Evolutionary conservation across 2,888 invertebrate genomes (phyloP), one percentile per base, ranked within the genome.

Genomic region (Rhagophthalmus giganteus): DNA sequence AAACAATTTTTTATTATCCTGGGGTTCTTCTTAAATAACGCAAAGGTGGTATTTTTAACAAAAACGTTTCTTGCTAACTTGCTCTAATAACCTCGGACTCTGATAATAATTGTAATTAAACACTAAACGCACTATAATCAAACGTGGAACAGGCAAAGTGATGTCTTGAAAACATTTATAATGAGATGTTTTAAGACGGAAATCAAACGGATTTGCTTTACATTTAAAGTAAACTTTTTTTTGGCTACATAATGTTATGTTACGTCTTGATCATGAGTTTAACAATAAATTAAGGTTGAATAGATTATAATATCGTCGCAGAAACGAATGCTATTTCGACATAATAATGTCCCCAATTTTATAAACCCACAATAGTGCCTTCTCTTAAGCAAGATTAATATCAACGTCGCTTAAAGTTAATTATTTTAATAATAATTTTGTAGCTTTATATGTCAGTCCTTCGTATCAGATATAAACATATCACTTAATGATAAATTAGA

Each of bases 401-500:
- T 14, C 39, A 13, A 16, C 39, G 10, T 39, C 39, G 39, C 8
- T 30, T 39, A 30, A 39, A 27, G 28, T 39, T 39, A 39, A 39
- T 30, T 26, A 39, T 39, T 28, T 39, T 39, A 39, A 30, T 28
- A 39, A 28, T 20, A 39, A 39, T 39, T 39, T 39, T 27, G 30
- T 28, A 12, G 25, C 20, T 40, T 30, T 41, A 28, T 24, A 10
- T 24, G 41, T 12, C 20, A 31, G 41, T 41, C 41, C 41, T 41
- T 41, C 41, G 11, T 25, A 12, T 8, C 20, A 30, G 15, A 39
- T 14, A 45, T 48, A 40, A 48, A 48, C 48, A 48, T 40, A 41
- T 48, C 40, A 41, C 48, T 48, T 48, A 48, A 41, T 40, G 35
- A 41, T 35, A 30, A 48, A 40, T 48, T 48, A 48, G 48, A 9